Evolutionary conservation across 2,113 vertebrate species (phyloP).

Genomic region (Haplotaxodon microlepis): DNA sequence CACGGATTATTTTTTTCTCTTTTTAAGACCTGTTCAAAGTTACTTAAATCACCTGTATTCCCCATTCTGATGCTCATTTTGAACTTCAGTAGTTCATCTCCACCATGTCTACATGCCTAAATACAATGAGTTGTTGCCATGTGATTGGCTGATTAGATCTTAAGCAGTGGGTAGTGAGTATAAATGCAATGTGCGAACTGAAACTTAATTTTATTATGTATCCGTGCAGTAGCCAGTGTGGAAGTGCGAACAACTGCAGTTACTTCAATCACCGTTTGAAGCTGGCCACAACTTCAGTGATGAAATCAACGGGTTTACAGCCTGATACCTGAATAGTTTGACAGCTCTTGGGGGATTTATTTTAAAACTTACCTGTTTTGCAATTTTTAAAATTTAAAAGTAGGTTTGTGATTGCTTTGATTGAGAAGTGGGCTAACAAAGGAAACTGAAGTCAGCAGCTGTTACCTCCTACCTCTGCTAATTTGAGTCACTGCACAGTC

Average conservation of each 20-base stretch:
- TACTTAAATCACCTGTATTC: rapidly evolving
- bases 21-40: background rate
- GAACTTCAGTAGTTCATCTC: background rate
- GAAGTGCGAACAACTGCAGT: background rate
- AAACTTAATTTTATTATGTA: background rate
- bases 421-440: background rate
- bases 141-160: background rate
- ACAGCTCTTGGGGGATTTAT: background rate
- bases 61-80: background rate
- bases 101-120: background rate
- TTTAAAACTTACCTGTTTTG: background rate
- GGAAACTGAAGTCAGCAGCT: background rate
- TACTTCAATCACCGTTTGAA: rapidly evolving
- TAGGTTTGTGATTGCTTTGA: rapidly evolving
- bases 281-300: background rate
- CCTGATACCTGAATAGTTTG: background rate
- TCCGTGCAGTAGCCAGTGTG: background rate
- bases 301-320: background rate
- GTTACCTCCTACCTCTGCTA: background rate
- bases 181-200: background rate
- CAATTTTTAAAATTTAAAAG: rapidly evolving
- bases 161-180: background rate
- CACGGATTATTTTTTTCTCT: rapidly evolving
- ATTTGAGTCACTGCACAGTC: background rate
- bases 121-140: background rate